phyloP scores from a whole-genome alignment of 2,888 invertebrate species.

The Physocephala rufipes region DNA sequence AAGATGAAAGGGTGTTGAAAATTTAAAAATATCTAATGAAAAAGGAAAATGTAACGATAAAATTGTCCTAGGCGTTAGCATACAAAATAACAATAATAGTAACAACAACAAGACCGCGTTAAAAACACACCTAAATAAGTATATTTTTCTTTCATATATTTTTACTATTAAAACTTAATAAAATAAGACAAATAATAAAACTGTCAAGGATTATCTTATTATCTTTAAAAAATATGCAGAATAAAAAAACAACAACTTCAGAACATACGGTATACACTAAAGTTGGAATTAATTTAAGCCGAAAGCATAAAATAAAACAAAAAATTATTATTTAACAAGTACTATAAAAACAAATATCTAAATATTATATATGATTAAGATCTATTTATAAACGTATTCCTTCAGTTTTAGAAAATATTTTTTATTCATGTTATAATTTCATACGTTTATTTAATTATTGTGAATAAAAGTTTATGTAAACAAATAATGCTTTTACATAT shows the following conservation, averaged over 20 bases:
- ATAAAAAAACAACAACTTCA: conserved; percentile 8
- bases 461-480: neutral
- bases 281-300: conserved; percentile 1
- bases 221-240: conserved; percentile 13
- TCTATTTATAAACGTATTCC: too few species aligned
- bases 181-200: conserved; percentile 18
- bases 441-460: conserved; percentile 30
- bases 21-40: conserved; percentile 25
- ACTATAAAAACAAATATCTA: neutral
- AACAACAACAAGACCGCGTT: conserved; percentile 15
- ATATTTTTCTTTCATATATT: conserved; percentile 24
- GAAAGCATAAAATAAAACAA: neutral
- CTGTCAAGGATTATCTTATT: too few species aligned
- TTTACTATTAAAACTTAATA: conserved; percentile 26
- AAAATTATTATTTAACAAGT: neutral
- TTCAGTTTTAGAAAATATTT: conserved; percentile 6
- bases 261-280: neutral
- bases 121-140: neutral
- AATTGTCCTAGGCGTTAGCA: conserved; percentile 24
- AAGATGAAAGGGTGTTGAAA: neutral
- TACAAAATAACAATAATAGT: conserved; percentile 26
- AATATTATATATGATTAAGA: too few species aligned
- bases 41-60: conserved; percentile 23
- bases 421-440: conserved; percentile 28
- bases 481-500: too few species aligned